phyloP scores from a whole-genome alignment of 2,888 invertebrate genomes.

The Cynaeus angustus region DNA sequence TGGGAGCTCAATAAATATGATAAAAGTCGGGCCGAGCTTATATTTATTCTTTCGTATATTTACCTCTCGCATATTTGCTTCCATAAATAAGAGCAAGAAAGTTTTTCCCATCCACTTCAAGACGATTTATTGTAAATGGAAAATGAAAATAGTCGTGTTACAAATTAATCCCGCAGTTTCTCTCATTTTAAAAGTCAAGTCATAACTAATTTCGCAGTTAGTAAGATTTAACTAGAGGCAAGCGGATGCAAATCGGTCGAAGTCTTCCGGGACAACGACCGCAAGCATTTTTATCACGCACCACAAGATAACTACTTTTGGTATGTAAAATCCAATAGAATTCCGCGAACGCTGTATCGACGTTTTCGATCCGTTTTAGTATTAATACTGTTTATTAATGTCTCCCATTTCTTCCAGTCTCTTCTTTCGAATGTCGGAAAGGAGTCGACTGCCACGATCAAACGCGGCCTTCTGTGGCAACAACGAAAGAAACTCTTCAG shows the following conservation, averaged over 20 bases:
- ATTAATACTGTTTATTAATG: conserved; percentile 31
- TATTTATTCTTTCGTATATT: conserved; percentile 3
- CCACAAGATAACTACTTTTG: conserved; percentile 39
- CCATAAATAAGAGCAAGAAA: conserved; percentile 12
- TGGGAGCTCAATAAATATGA: conserved; percentile 16
- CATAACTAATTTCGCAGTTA: conserved; percentile 12
- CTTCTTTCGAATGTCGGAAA: conserved; percentile 66
- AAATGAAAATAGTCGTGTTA: conserved; percentile 2
- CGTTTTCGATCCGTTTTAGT: conserved; percentile 9
- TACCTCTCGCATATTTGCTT: not conserved
- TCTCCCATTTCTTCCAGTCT: conserved; percentile 63
- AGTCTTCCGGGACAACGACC: conserved; percentile 60
- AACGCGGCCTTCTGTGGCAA: conserved; percentile 78
- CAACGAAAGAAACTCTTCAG: conserved; percentile 79
- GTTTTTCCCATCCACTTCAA: not conserved
- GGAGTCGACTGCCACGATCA: conserved; percentile 76
- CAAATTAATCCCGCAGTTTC: conserved; percentile 7
- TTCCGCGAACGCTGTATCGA: conserved; percentile 29
- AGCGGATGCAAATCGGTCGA: conserved; percentile 42
- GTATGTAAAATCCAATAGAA: conserved; percentile 37
- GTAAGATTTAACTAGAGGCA: conserved; percentile 24
- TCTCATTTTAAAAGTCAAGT: conserved; percentile 5
- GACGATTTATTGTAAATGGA: not conserved
- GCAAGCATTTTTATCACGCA: conserved; percentile 51
- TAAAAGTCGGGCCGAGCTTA: conserved; percentile 9